Evolutionary conservation across 2,113 vertebrate species (phyloP).

Genomic region (Ctenomys sociabilis): DNA sequence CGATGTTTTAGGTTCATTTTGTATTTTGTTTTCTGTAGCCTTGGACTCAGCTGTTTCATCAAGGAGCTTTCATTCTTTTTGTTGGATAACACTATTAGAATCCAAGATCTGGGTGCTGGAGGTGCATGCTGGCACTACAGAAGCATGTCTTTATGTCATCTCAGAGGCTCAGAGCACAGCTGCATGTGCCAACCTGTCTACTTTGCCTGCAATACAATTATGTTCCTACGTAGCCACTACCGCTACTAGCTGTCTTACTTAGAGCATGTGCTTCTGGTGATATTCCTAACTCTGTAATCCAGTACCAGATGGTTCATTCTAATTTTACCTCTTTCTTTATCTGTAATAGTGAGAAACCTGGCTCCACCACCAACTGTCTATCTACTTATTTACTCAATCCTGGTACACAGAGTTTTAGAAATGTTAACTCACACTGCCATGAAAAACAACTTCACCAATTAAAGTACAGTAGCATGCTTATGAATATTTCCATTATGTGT

Average conservation of each 20-base stretch:
- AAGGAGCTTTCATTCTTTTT: background rate
- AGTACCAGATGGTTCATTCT: background rate
- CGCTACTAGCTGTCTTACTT: background rate
- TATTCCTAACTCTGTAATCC: background rate
- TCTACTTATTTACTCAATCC: slow-evolving; percentile 29
- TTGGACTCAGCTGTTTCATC: background rate
- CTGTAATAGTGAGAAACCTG: slow-evolving; percentile 29
- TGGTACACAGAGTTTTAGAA: background rate
- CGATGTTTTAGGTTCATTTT: background rate
- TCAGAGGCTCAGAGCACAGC: background rate
- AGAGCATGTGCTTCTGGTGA: background rate
- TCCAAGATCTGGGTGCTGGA: background rate
- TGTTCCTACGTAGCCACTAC: background rate
- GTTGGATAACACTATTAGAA: background rate
- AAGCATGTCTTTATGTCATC: background rate
- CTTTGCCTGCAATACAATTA: background rate
- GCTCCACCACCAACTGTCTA: background rate
- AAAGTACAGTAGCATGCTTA: background rate
- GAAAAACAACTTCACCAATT: background rate
- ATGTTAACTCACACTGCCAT: background rate
- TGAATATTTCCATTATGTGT: background rate
- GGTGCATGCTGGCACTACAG: background rate
- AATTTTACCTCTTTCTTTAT: background rate
- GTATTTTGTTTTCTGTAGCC: background rate
- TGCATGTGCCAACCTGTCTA: no score